Evolutionary conservation across 2,888 invertebrate genomes (phyloP).

Genomic region (Megamerina dolium): DNA sequence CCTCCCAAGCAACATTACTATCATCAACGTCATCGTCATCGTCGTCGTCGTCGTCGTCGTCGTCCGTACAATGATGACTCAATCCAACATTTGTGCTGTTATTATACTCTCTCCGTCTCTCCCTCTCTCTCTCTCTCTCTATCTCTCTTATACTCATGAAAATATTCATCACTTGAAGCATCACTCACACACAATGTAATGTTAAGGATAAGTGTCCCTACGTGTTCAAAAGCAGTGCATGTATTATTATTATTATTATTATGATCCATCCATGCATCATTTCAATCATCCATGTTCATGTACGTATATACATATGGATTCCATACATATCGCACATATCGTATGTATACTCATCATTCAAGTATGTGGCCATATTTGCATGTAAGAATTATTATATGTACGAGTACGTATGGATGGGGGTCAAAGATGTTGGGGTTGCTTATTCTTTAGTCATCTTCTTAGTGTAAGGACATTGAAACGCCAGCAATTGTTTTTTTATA

Average conservation of each 20-base stretch:
- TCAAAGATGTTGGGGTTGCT: constrained; percentile 1
- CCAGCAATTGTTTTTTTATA: not conserved
- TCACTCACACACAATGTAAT: constrained; percentile 32
- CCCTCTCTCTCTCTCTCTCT: not conserved
- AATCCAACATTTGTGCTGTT: not conserved
- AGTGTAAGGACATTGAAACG: not conserved
- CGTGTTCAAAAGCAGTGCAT: constrained; percentile 37
- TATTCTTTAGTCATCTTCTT: too few relatives aligned
- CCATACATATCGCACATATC: not conserved
- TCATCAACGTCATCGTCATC: not conserved
- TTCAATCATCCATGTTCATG: not conserved
- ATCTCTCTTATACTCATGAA: not conserved
- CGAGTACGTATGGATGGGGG: not conserved
- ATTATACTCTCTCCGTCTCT: not conserved
- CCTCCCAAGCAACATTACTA: not conserved
- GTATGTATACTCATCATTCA: not conserved
- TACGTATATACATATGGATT: not conserved
- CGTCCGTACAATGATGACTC: not conserved
- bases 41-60: not conserved
- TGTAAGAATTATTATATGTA: not conserved
- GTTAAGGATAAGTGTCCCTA: constrained; percentile 41
- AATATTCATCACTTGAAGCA: constrained; percentile 16
- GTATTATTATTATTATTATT: not conserved
- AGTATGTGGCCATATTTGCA: not conserved
- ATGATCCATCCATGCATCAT: not conserved